Conservation (phyloP, 2,888 invertebrate species). For the Eilema sororculum region DNA sequence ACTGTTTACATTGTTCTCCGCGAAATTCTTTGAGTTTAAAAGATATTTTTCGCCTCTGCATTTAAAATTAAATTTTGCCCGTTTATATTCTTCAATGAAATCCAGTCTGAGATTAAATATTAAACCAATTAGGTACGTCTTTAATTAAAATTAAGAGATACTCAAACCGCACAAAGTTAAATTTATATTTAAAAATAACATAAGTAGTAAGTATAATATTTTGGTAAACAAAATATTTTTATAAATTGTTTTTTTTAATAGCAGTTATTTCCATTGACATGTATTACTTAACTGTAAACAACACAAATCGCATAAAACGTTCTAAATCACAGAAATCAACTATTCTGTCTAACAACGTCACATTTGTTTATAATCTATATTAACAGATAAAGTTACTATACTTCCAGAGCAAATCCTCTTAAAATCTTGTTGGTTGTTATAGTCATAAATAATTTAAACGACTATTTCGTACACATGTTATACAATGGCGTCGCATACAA, state of each 20-base stretch:
- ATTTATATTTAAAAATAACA: neutral
- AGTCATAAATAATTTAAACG: constrained; percentile 55
- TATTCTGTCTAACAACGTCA: constrained; percentile 8
- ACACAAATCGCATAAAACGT: constrained; percentile 28
- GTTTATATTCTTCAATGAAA: too few species aligned
- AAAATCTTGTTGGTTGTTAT: constrained; percentile 24
- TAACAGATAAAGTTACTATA: constrained; percentile 26
- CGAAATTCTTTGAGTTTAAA: too few species aligned
- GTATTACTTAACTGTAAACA: constrained; percentile 10
- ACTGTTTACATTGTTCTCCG: too few species aligned
- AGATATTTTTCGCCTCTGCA: too few species aligned
- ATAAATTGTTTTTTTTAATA: neutral
- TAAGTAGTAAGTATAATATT: neutral
- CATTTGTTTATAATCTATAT: constrained; percentile 14
- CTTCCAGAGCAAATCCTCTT: constrained; percentile 32
- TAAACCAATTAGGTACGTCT: neutral
- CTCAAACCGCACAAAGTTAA: neutral
- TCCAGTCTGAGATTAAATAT: too few species aligned
- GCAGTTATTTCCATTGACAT: neutral
- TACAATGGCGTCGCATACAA: constrained; percentile 44
- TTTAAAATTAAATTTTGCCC: too few species aligned
- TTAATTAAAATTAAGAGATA: neutral
- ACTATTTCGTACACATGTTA: constrained; percentile 38
- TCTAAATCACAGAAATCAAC: neutral
- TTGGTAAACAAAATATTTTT: neutral